phyloP scores from a whole-genome alignment of 2,113 vertebrate species.

The Corynorhinus townsendii region DNA sequence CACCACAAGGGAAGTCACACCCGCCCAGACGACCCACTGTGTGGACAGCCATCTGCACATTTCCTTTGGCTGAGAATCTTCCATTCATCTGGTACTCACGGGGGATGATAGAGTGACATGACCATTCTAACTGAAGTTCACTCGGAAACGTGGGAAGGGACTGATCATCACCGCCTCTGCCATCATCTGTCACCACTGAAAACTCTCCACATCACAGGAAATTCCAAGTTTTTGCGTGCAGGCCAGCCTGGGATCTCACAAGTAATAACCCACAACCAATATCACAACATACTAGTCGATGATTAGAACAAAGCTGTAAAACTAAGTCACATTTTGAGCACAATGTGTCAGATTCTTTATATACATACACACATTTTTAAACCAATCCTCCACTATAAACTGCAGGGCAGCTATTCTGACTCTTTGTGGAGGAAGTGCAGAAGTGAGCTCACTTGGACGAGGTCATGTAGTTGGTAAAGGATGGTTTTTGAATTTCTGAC shows the following conservation, averaged over 20 bases:
- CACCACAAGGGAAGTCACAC: background rate
- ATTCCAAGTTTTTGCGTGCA: background rate
- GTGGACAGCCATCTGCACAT: background rate
- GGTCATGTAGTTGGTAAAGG: background rate
- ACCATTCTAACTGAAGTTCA: background rate
- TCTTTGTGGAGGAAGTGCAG: background rate
- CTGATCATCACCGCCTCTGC: background rate
- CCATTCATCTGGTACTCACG: background rate
- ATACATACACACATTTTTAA: background rate
- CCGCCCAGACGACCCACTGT: too few species aligned
- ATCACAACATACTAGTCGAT: background rate
- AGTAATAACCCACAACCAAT: background rate
- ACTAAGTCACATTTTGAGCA: background rate
- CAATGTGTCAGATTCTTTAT: background rate
- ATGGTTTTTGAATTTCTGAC: background rate
- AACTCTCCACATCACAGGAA: background rate
- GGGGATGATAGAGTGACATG: background rate
- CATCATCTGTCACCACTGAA: background rate
- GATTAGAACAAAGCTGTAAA: background rate
- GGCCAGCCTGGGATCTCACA: background rate
- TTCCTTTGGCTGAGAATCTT: background rate
- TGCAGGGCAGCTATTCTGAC: background rate
- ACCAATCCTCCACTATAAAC: too few species aligned
- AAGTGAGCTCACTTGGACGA: background rate
- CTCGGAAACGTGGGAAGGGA: background rate